Evolutionary conservation across 2,888 invertebrate species (phyloP).

Genomic region (Ophion slaviceki): DNA sequence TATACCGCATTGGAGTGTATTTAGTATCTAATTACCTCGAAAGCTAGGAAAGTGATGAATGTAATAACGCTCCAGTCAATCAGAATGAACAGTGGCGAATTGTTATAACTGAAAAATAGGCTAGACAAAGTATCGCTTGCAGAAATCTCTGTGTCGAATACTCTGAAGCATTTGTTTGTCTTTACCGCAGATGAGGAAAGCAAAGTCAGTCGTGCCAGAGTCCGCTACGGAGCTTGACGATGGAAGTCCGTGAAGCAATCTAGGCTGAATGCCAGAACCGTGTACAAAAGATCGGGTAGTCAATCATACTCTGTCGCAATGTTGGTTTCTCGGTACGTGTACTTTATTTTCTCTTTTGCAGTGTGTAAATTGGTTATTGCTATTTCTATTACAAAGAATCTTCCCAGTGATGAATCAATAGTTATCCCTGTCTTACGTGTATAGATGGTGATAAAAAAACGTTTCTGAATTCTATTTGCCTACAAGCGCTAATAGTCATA

Average conservation of each 20-base stretch:
- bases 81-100: constrained; percentile 76
- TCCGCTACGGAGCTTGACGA: not conserved
- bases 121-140: not conserved
- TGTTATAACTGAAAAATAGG: constrained; percentile 66
- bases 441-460: constrained; percentile 74
- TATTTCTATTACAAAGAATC: constrained; percentile 14
- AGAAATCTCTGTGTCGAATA: not conserved
- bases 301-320: not conserved
- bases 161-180: not conserved
- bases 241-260: too few species aligned
- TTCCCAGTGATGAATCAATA: constrained; percentile 73
- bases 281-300: not conserved
- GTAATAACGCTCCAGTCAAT: constrained; percentile 76
- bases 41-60: constrained; percentile 72
- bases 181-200: not conserved
- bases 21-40: not conserved
- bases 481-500: not conserved
- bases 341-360: constrained; percentile 40
- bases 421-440: constrained; percentile 81
- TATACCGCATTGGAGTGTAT: not conserved
- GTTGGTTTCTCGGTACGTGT: constrained; percentile 24
- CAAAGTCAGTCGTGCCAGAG: not conserved
- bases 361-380: constrained; percentile 15
- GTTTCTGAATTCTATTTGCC: constrained; percentile 69
- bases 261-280: not conserved